phyloP scores from a whole-genome alignment of 2,888 invertebrate genomes.

The Prionchulus punctatus region DNA sequence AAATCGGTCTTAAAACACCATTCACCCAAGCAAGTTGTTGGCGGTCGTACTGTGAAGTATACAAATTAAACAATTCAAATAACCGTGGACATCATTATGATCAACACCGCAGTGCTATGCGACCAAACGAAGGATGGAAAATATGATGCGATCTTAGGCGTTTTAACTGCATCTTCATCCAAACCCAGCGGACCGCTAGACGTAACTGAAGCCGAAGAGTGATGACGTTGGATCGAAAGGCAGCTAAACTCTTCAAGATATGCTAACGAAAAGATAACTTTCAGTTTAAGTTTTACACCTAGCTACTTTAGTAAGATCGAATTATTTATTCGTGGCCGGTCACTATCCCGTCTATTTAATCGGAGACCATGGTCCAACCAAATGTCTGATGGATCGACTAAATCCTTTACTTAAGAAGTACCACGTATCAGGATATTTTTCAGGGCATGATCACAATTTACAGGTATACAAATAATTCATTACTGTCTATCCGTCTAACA shows the following conservation, averaged over 20 bases:
- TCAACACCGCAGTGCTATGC: conserved; percentile 40
- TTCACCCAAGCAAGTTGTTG: too few relatives aligned
- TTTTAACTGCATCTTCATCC: background rate
- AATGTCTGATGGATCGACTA: conserved; percentile 34
- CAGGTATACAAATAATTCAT: conserved; percentile 27
- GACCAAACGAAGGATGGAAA: conserved; percentile 32
- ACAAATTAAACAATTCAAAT: too few relatives aligned
- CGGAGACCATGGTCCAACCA: conserved; percentile 39
- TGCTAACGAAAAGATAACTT: too few relatives aligned
- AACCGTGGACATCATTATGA: conserved; percentile 36
- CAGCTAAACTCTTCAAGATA: conserved; percentile 29
- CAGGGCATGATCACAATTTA: conserved; percentile 41
- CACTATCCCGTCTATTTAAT: conserved; percentile 39
- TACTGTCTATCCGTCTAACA: too few relatives aligned
- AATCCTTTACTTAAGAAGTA: conserved; percentile 36
- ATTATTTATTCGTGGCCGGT: conserved; percentile 38
- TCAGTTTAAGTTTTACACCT: too few relatives aligned
- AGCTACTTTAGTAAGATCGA: too few relatives aligned
- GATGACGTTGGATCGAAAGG: conserved; percentile 36
- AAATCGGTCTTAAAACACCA: too few relatives aligned
- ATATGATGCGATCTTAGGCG: conserved; percentile 4
- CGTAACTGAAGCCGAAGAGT: conserved; percentile 21
- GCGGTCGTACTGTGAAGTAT: too few relatives aligned
- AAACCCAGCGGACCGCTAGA: background rate
- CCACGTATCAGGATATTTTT: conserved; percentile 36